phyloP scores from a whole-genome alignment of 2,113 vertebrate species.

The Gymnocephalus cernua region DNA sequence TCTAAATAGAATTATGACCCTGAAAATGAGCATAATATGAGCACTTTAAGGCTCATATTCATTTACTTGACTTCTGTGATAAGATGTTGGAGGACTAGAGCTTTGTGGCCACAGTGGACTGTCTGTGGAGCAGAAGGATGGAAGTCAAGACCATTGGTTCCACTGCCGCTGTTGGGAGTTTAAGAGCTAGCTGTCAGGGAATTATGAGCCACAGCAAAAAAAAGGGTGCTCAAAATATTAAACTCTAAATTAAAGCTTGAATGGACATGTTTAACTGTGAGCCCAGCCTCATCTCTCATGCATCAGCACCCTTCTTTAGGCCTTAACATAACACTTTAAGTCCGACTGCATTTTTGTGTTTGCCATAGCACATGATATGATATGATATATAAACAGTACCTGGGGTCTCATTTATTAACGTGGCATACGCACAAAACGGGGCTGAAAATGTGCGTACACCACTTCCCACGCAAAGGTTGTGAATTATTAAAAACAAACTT shows the following conservation, averaged over 20 bases:
- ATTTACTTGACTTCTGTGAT: conserved; percentile 52
- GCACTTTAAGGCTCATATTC: conserved; percentile 13
- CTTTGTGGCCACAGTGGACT: conserved; percentile 36
- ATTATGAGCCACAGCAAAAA: conserved; percentile 39
- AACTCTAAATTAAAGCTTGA: conserved; percentile 54
- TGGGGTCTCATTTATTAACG: too few species aligned
- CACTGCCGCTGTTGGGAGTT: conserved; percentile 25
- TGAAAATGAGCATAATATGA: too few species aligned
- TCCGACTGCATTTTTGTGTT: not conserved
- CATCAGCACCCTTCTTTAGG: conserved; percentile 32
- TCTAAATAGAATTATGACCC: too few species aligned
- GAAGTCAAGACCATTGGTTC: conserved; percentile 66
- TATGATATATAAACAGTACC: too few species aligned
- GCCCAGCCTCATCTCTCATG: conserved; percentile 18
- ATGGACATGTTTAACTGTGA: conserved; percentile 28
- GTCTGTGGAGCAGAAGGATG: conserved; percentile 38
- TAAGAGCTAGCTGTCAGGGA: conserved; percentile 27
- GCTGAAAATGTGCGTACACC: too few species aligned
- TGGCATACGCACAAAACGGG: too few species aligned
- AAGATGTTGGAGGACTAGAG: conserved; percentile 53
- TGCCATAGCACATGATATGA: not conserved
- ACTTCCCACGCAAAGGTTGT: too few species aligned
- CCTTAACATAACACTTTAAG: conserved; percentile 4
- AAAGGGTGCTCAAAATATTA: conserved; percentile 42
- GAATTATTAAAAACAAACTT: too few species aligned